A percentile compares a stretch with the other conserved stretches of the same genome.
These are phyloP conservation scores for Stichopus horrens DNA, from an alignment of 53 echinoderm and acorn worm genomes.

Conservation along the genomic window DNA sequence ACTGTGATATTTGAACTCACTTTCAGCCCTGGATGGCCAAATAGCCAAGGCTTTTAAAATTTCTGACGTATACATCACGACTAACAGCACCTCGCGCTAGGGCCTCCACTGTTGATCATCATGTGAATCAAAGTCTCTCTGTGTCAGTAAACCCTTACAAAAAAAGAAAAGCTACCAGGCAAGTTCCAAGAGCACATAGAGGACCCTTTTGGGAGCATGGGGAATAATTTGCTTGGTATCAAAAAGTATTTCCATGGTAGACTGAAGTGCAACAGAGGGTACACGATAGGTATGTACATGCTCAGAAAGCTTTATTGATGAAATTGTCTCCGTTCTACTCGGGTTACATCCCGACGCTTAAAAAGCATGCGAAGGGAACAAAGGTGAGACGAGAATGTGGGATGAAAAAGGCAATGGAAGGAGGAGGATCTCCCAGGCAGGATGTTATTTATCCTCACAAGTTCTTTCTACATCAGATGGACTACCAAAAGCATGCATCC, in stretches of 20 bases:
- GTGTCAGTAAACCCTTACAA: background rate
- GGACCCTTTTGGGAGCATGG: background rate
- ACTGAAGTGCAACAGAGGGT: background rate
- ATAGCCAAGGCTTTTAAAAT: too few species aligned
- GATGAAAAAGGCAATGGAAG: too few species aligned
- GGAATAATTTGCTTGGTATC: background rate
- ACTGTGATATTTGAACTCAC: background rate
- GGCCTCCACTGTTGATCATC: background rate
- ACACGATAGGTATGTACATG: background rate
- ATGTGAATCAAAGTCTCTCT: background rate
- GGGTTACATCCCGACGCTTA: too few species aligned
- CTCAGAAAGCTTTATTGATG: background rate
- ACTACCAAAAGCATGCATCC: too few species aligned
- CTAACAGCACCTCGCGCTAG: background rate
- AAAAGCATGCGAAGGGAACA: too few species aligned
- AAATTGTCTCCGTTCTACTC: too few species aligned
- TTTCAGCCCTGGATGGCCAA: background rate
- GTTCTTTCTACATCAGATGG: too few species aligned
- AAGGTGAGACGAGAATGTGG: too few species aligned
- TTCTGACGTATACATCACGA: background rate
- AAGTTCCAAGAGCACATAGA: background rate
- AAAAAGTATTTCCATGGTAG: background rate
- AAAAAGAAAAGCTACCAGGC: background rate
- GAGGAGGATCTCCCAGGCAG: too few species aligned
- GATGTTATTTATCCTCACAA: too few species aligned